These are phyloP conservation scores for Eumerus sabulonum DNA, from an alignment of 2,888 invertebrate genomes.

Conservation along the genomic window DNA sequence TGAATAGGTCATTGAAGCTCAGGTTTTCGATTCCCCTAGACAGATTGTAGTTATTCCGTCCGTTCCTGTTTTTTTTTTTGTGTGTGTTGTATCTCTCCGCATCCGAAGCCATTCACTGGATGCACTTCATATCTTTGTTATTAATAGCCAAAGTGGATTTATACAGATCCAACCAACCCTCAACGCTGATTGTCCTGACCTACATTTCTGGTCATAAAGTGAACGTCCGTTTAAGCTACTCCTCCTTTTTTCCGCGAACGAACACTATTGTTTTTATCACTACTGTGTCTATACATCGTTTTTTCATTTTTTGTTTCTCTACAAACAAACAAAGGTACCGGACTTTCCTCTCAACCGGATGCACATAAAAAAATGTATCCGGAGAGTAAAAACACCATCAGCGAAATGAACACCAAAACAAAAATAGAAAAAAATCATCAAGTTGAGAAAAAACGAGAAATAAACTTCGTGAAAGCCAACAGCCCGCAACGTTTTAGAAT, in stretches of 20 bases:
- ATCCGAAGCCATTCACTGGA: too few relatives aligned
- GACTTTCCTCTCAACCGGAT: conserved; percentile 16
- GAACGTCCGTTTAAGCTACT: conserved; percentile 45
- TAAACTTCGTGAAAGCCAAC: conserved; percentile 46
- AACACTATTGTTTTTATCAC: conserved; percentile 26
- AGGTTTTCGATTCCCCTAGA: conserved; percentile 34
- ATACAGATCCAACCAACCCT: conserved; percentile 60
- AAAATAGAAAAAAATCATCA: too few relatives aligned
- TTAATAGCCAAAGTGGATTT: conserved; percentile 62
- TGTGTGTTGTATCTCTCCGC: too few relatives aligned
- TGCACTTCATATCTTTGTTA: conserved; percentile 47
- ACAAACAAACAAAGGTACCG: conserved; percentile 52
- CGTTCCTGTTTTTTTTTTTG: conserved; percentile 30
- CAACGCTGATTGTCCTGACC: conserved; percentile 61
- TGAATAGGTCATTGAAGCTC: conserved; percentile 36
- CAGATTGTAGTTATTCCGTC: conserved; percentile 42
- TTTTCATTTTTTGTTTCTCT: conserved; percentile 49
- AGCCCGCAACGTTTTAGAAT: conserved; percentile 57
- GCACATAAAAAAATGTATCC: conserved; percentile 31
- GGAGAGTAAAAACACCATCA: conserved; percentile 41
- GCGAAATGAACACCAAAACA: conserved; percentile 22
- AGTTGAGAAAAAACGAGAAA: conserved; percentile 5
- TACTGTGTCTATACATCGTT: conserved; percentile 18
- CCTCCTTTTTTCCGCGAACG: too few relatives aligned
- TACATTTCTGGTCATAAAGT: conserved; percentile 59